Evolutionary conservation across 2,113 vertebrate species (phyloP).

Genomic region (Brevimyrus niger): DNA sequence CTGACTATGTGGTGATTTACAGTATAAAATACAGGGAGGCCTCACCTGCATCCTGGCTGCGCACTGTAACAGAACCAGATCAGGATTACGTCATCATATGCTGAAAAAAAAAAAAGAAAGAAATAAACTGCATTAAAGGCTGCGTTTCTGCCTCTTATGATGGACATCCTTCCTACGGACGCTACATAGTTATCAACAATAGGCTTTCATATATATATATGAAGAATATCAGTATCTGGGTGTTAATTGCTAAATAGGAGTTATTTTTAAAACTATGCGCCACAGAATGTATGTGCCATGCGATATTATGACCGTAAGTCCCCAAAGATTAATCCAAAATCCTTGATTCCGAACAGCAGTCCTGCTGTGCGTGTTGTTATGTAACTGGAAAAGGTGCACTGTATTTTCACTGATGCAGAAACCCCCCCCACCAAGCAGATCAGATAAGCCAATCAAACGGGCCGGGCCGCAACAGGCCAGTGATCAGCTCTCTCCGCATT

Average conservation of each 20-base stretch:
- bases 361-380: background rate
- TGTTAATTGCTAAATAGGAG: background rate
- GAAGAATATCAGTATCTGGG: background rate
- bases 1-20: background rate
- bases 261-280: background rate
- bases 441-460: background rate
- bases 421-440: background rate
- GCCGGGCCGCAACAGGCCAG: background rate
- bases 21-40: background rate
- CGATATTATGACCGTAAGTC: background rate
- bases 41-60: background rate
- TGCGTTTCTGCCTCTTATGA: background rate
- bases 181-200: background rate
- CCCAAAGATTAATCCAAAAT: background rate
- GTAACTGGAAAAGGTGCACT: background rate
- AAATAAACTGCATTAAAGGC: background rate
- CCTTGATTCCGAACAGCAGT: background rate
- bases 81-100: background rate
- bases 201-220: background rate
- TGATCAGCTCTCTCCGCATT: background rate
- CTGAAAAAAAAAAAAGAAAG: background rate
- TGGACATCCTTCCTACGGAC: background rate
- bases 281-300: background rate
- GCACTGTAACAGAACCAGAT: background rate
- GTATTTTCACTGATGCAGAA: background rate